A percentile compares a stretch with the other conserved stretches of the same genome.
Evolutionary conservation across 2,888 invertebrate species (phyloP).

Genomic region (Disparrhopalites patrizii): DNA sequence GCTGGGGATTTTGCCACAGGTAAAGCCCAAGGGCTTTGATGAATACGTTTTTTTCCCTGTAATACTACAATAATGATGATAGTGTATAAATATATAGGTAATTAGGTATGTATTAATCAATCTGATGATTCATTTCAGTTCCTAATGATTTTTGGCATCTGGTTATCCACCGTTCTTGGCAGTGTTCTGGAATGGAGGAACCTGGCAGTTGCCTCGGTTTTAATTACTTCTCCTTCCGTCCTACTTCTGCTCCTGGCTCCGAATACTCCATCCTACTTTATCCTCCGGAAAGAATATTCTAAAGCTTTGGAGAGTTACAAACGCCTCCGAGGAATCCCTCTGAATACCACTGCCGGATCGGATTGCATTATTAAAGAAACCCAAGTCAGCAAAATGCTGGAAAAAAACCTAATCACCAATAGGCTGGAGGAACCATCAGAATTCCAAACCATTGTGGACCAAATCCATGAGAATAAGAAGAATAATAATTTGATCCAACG

Average conservation of each 20-base stretch:
- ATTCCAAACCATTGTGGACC: not conserved
- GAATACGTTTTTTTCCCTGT: too few species aligned
- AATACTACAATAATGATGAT: not conserved
- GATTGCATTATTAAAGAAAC: not conserved
- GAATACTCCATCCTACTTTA: slow-evolving; percentile 35
- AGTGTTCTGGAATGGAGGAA: slow-evolving; percentile 38
- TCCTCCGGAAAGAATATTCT: slow-evolving; percentile 16
- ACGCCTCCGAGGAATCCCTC: not conserved
- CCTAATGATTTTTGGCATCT: slow-evolving; percentile 41
- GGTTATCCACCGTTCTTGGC: slow-evolving; percentile 39
- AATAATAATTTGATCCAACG: not conserved
- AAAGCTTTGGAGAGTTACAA: not conserved
- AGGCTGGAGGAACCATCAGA: not conserved
- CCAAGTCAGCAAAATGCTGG: not conserved
- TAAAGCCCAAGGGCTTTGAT: not conserved
- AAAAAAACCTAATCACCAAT: too few species aligned
- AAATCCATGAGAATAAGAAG: not conserved
- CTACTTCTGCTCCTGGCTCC: slow-evolving; percentile 30
- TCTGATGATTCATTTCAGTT: slow-evolving; percentile 33
- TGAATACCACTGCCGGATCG: not conserved
- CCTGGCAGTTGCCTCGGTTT: slow-evolving; percentile 29
- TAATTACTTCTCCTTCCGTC: slow-evolving; percentile 28
- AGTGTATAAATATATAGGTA: not conserved
- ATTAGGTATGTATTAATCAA: too few species aligned
- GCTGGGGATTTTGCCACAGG: slow-evolving; percentile 43